phyloP scores from a whole-genome alignment of 92 coral and sea anemone species.

The Palythoa grandis region DNA sequence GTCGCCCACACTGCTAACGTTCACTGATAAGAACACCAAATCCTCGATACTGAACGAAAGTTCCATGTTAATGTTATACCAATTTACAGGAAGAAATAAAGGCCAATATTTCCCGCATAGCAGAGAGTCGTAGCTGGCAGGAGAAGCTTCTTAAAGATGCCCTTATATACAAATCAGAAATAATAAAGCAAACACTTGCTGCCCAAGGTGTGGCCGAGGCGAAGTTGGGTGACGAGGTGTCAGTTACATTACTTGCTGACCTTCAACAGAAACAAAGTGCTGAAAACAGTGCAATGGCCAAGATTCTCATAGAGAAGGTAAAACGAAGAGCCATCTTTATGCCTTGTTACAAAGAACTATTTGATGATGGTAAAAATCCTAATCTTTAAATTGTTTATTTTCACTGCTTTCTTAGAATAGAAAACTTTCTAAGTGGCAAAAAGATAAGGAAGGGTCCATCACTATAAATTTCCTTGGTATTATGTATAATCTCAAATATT shows the following conservation, averaged over 20 bases:
- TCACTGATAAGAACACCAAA: background rate
- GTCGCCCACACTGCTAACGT: too few species aligned
- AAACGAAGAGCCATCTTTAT: background rate
- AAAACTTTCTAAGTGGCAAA: too few species aligned
- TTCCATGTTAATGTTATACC: background rate
- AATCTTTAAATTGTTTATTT: too few species aligned
- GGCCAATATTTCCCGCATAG: slow-evolving; percentile 75
- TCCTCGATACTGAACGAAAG: too few species aligned
- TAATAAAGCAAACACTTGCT: slow-evolving; percentile 63
- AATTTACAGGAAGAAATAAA: slow-evolving; percentile 78
- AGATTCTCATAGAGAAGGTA: slow-evolving; percentile 84
- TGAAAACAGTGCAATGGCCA: slow-evolving; percentile 86
- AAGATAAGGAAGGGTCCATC: too few species aligned
- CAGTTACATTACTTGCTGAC: slow-evolving; percentile 85
- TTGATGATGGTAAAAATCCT: background rate
- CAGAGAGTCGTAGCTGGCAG: slow-evolving; percentile 75
- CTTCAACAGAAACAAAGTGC: slow-evolving; percentile 90
- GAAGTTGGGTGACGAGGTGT: slow-evolving; percentile 74
- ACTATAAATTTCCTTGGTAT: too few species aligned
- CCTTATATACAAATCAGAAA: slow-evolving; percentile 73
- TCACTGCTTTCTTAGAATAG: too few species aligned
- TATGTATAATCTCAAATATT: too few species aligned
- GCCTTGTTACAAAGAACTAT: background rate
- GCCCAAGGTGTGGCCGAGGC: slow-evolving; percentile 75
- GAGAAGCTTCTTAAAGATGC: slow-evolving; percentile 82